Base-by-base conservation (phyloP, 92 coral and sea anemone species). In the Parazoanthus darwini region DNA sequence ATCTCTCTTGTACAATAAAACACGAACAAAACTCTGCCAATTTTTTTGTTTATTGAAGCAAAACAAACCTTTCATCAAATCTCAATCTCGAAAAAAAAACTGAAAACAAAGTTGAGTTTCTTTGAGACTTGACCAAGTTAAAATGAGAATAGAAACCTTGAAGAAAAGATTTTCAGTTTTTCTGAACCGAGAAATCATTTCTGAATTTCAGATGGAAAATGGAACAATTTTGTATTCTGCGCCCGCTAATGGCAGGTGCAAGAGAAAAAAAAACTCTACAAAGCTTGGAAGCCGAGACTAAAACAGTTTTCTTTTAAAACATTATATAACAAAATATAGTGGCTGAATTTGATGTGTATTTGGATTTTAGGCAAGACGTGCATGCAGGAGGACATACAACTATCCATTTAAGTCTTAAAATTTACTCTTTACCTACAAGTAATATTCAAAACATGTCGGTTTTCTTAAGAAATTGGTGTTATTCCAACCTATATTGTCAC, bases 1-100 rank as follows among this genome's bases (percentile, higher is more conserved):
- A 84, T 84, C 87, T 50, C 87, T 84, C 87, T 84, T 84, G 87
- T 71, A 84, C 87, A 84, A 84, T 84, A 84, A 51, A 84, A 48
- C 87, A 71, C 20, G 78, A 71, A 48, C 78, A 84, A 84, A 84
- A 48, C 87, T 81, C 8, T 39, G 43, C 65, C 51, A 84, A 71
- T 46, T 70, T 43, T 84, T 84, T 73, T 73, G 87, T 84, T 80
- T 84, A 73, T 50, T 29, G 46, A 35, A 44, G 25, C 22, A 84
- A 51, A 68, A 70, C 78, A 84, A 84, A 44, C 15, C 66, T 43
- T 70, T 6, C 20, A 26, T 70, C 35, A 22, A 73, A 73, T 16
- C 78, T 20, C 68, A 54, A 33, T 15, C 48, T 10, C 65, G 46
- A 23, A 29, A 48, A 14, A 48, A 14, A 20, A 51, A 48, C 70